Evolutionary conservation across 2,797 vertebrate species (phyloP).

Genomic region (Orientallactaga sibirica): DNA sequence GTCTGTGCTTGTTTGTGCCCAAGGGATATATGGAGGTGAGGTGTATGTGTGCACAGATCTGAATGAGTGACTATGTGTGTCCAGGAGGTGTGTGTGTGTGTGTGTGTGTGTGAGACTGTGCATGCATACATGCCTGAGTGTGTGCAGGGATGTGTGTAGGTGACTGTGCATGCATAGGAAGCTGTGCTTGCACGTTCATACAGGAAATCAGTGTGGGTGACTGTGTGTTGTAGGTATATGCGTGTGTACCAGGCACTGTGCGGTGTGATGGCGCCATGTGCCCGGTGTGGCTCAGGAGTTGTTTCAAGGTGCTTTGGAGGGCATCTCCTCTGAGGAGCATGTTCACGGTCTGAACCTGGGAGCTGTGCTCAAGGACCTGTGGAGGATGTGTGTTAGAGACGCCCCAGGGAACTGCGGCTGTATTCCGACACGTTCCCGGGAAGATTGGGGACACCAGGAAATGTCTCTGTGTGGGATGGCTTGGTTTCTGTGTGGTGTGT

Average conservation of each 20-base stretch:
- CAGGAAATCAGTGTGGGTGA: neutral
- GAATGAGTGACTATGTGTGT: neutral
- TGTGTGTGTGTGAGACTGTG: no score
- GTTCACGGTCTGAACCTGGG: neutral
- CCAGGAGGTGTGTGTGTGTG: no score
- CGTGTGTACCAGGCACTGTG: neutral
- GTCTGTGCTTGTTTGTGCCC: neutral
- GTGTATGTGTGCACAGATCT: neutral
- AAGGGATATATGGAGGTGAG: neutral
- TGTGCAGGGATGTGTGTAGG: no score
- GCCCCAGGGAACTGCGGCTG: neutral
- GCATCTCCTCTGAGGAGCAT: neutral
- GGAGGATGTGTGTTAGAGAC: neutral
- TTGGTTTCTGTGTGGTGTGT: neutral
- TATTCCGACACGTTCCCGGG: neutral
- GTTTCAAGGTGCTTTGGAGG: rapidly evolving
- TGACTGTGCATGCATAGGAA: neutral
- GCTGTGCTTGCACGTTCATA: neutral
- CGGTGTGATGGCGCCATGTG: neutral
- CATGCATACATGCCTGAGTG: no score
- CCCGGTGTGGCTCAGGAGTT: neutral
- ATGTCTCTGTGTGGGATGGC: neutral
- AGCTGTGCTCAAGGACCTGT: neutral
- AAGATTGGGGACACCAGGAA: neutral
- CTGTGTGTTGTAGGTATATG: neutral